Evolutionary conservation across 1,140 invertebrate species (phyloP).

Genomic region (Scaptomyza hsui): DNA sequence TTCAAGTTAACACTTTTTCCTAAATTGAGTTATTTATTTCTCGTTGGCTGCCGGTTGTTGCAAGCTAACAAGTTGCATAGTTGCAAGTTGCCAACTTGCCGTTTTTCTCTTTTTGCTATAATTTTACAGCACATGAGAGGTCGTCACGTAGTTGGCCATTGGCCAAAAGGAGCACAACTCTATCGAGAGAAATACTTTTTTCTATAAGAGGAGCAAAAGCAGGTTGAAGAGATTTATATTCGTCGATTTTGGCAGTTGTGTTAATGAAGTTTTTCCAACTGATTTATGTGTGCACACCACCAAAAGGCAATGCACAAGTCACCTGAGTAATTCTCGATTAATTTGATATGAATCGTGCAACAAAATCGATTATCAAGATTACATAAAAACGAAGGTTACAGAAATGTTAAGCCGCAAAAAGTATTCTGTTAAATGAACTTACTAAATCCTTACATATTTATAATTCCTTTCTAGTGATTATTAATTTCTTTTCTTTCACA

Average conservation of each 20-base stretch:
- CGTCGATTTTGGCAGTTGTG: constrained; percentile 73
- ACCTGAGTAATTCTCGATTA: constrained; percentile 14
- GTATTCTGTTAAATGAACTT: not conserved
- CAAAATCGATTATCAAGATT: constrained; percentile 12
- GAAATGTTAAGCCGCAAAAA: not conserved
- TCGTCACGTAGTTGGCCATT: constrained; percentile 49
- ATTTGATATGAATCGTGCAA: constrained; percentile 25
- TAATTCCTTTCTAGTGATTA: too few species aligned
- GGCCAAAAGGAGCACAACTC: constrained; percentile 17
- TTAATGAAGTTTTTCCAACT: constrained; percentile 67
- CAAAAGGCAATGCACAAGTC: constrained; percentile 27
- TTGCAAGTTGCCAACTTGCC: constrained; percentile 20
- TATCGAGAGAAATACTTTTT: not conserved
- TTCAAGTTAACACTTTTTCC: constrained; percentile 77
- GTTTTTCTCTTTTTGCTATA: constrained; percentile 23
- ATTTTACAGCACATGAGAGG: constrained; percentile 36
- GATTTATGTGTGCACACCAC: constrained; percentile 59
- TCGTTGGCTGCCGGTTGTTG: constrained; percentile 25
- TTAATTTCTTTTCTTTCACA: too few species aligned
- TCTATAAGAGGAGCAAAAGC: constrained; percentile 2
- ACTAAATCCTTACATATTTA: too few species aligned
- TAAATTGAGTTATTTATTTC: constrained; percentile 78
- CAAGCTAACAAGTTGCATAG: constrained; percentile 29
- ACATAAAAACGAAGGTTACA: not conserved
- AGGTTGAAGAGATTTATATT: constrained; percentile 64